phyloP scores from a whole-genome alignment of 2,888 invertebrate genomes.

The Papilio demoleus region DNA sequence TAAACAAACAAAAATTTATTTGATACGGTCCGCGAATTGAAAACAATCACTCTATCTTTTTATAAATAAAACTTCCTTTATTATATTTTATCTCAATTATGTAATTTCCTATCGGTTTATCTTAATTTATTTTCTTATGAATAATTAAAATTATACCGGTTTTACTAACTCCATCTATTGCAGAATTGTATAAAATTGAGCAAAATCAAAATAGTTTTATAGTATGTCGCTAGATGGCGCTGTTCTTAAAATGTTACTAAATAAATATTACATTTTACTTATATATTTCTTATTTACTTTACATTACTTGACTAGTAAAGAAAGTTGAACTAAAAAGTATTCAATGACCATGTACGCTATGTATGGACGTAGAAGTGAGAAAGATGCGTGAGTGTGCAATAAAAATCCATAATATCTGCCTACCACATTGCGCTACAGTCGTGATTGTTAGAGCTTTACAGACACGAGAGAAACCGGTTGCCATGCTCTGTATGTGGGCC shows the following conservation, averaged over 20 bases:
- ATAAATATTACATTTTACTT: neutral
- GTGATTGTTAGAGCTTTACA: neutral
- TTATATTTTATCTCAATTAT: constrained; percentile 1
- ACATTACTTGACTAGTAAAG: neutral
- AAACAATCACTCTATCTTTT: constrained; percentile 1
- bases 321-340: neutral
- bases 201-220: neutral
- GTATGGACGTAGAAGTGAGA: neutral
- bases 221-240: constrained; percentile 44
- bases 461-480: constrained; percentile 47
- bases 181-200: neutral
- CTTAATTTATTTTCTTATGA: neutral
- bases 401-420: neutral
- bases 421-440: neutral
- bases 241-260: neutral
- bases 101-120: neutral
- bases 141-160: neutral
- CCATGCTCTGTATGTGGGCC: constrained; percentile 55
- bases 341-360: neutral
- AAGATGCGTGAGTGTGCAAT: neutral
- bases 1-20: neutral
- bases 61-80: neutral
- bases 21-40: neutral
- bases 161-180: constrained; percentile 9
- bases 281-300: neutral